phyloP scores from a whole-genome alignment of 2,888 invertebrate genomes.

The Caenorhabditis sp. region DNA sequence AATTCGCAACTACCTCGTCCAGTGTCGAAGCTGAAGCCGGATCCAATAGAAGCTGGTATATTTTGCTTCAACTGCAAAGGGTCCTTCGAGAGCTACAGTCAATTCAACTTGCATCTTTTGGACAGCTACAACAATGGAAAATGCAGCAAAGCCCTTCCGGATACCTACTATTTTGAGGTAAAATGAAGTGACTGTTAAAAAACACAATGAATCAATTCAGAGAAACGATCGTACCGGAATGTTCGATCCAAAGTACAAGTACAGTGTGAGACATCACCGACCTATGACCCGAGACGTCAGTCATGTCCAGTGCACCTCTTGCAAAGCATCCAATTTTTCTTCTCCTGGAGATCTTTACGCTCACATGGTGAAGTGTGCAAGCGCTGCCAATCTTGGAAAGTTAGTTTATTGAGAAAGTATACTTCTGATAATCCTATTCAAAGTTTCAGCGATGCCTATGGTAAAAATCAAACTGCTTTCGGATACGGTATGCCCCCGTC shows the following conservation, averaged over 20 bases:
- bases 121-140: constrained; percentile 21
- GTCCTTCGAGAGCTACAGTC: constrained; percentile 44
- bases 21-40: background rate
- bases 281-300: constrained; percentile 45
- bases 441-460: constrained; percentile 13
- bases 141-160: constrained; percentile 41
- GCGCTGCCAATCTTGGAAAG: background rate
- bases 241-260: constrained; percentile 29
- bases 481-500: constrained; percentile 40
- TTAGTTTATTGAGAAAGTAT: background rate
- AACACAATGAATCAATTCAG: constrained; percentile 5
- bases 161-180: constrained; percentile 32
- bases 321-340: constrained; percentile 52
- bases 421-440: background rate
- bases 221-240: constrained; percentile 29
- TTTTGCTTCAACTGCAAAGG: constrained; percentile 57
- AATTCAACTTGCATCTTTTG: constrained; percentile 41
- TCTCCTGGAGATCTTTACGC: constrained; percentile 39
- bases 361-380: constrained; percentile 57
- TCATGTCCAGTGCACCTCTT: constrained; percentile 56
- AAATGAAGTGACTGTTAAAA: background rate
- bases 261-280: constrained; percentile 35
- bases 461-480: constrained; percentile 10
- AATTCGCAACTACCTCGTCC: constrained; percentile 24
- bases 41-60: constrained; percentile 18